A percentile compares a stretch with the other conserved stretches of the same genome.
Conservation (phyloP, 2,888 invertebrate species). For the Nemurella pictetii region DNA sequence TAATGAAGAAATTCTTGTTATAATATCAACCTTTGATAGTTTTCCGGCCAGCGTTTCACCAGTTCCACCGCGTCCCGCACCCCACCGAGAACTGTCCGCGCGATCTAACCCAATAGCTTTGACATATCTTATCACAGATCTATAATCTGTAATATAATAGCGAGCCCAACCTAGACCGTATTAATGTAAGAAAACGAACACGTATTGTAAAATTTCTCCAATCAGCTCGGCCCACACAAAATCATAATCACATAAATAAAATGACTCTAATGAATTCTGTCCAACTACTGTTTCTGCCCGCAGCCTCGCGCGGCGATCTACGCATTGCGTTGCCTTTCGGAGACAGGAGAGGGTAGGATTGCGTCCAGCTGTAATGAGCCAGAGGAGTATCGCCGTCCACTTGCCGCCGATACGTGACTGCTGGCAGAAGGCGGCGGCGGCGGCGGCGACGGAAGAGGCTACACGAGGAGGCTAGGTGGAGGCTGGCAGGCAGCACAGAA, state of each 20-base stretch:
- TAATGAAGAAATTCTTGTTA: not conserved
- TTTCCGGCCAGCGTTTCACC: not conserved
- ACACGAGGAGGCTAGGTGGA: not conserved
- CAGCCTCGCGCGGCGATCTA: not conserved
- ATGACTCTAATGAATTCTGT: constrained; percentile 4
- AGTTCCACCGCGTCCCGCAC: no score
- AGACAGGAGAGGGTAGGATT: not conserved
- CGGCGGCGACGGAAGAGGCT: no score
- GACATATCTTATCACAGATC: not conserved
- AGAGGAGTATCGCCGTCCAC: no score
- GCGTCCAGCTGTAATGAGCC: not conserved
- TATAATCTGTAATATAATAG: not conserved
- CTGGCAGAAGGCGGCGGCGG: no score
- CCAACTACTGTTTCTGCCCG: not conserved
- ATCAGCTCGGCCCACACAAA: constrained; percentile 8
- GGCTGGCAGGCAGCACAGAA: constrained; percentile 9
- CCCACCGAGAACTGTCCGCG: no score
- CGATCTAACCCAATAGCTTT: no score
- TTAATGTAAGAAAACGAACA: not conserved
- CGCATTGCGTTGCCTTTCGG: not conserved
- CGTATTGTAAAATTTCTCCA: not conserved
- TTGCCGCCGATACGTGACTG: not conserved
- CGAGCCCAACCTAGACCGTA: not conserved
- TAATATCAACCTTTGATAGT: not conserved
- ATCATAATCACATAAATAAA: constrained; percentile 2